A percentile compares a stretch with the other conserved stretches of the same genome.
These are phyloP conservation scores for Cynoglossus semilaevis DNA, from an alignment of 2,113 vertebrate genomes.

Conservation along the genomic window DNA sequence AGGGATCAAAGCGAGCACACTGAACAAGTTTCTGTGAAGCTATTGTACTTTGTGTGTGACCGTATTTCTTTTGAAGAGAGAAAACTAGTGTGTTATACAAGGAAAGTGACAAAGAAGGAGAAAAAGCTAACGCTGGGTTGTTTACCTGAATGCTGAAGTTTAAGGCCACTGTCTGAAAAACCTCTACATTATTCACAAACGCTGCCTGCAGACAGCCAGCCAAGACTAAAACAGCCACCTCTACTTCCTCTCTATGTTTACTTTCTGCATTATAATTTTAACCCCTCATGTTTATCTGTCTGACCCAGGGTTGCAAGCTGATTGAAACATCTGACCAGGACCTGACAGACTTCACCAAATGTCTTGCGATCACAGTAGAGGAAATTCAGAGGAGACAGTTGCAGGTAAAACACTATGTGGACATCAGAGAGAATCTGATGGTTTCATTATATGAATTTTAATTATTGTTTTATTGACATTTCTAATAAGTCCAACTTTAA, in stretches of 20 bases:
- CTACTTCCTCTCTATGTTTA: constrained; percentile 57
- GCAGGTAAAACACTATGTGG: constrained; percentile 59
- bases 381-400: constrained; percentile 63
- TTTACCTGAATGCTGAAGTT: constrained; percentile 65
- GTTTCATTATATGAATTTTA: too few species aligned
- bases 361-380: constrained; percentile 71
- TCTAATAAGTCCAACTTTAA: too few species aligned
- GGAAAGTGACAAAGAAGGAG: constrained; percentile 37
- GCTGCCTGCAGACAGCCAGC: constrained; percentile 50
- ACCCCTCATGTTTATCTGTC: constrained; percentile 26
- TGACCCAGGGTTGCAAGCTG: constrained; percentile 71
- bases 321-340: constrained; percentile 77
- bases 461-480: too few species aligned
- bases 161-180: constrained; percentile 59
- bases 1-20: constrained; percentile 62
- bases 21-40: constrained; percentile 52
- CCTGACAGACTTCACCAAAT: constrained; percentile 80
- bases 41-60: constrained; percentile 6
- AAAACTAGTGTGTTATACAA: constrained; percentile 32
- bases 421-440: background rate
- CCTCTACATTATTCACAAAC: constrained; percentile 70
- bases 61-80: background rate
- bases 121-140: constrained; percentile 41
- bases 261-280: constrained; percentile 23
- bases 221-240: constrained; percentile 60